phyloP scores from a whole-genome alignment of 30 jellyfish, hydroid and myxozoan species.

The Pseudorhiza aurosa region DNA sequence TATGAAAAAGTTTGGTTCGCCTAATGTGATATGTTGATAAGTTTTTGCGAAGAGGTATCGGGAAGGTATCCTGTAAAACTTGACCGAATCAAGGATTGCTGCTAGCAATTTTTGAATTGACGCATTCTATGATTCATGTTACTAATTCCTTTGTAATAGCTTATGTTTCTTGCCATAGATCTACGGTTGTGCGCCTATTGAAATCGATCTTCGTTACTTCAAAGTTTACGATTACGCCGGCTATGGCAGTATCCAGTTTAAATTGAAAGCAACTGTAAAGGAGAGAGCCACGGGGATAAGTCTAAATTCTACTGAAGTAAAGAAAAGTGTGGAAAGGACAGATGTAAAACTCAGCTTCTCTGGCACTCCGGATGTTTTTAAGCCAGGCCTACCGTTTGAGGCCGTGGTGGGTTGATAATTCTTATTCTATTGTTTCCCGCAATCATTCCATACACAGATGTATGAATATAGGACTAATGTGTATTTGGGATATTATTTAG shows the following conservation, averaged over 20 bases:
- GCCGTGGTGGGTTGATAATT: conserved; percentile 65
- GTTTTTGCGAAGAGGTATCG: too few species aligned
- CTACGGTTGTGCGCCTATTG: conserved; percentile 52
- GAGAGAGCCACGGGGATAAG: conserved; percentile 85
- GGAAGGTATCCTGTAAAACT: too few species aligned
- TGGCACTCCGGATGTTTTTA: conserved; percentile 75
- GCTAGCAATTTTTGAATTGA: too few species aligned
- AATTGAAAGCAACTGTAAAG: conserved; percentile 66
- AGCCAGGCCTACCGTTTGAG: conserved; percentile 91
- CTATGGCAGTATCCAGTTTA: background rate
- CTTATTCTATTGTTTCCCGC: background rate
- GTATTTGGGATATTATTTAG: too few species aligned
- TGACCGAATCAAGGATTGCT: too few species aligned
- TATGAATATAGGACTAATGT: too few species aligned
- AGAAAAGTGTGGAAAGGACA: conserved; percentile 1
- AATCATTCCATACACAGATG: too few species aligned
- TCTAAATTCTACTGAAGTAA: conserved; percentile 47
- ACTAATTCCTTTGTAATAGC: too few species aligned
- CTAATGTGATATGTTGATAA: too few species aligned
- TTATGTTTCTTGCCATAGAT: conserved; percentile 7
- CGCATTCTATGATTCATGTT: too few species aligned
- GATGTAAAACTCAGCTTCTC: conserved; percentile 62
- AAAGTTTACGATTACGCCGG: conserved; percentile 26
- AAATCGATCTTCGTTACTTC: conserved; percentile 33
- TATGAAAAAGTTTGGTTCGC: too few species aligned